These are phyloP conservation scores for Ammodytes dubius DNA, from an alignment of 2,113 vertebrate species.

Conservation along the genomic window DNA sequence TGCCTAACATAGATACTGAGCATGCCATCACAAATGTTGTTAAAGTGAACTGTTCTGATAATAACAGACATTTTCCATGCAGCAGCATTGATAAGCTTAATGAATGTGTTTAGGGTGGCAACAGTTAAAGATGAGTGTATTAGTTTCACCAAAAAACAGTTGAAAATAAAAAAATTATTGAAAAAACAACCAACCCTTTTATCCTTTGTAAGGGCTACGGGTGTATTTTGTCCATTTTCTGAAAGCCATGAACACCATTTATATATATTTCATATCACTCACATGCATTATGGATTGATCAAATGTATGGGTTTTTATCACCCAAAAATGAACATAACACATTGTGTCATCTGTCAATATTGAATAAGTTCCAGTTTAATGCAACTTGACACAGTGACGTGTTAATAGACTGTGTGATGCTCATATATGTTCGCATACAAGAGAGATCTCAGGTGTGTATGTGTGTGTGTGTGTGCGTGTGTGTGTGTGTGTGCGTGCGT, in stretches of 20 bases:
- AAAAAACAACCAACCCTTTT: background rate
- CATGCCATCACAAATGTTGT: background rate
- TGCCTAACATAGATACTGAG: background rate
- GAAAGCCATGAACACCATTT: constrained; percentile 30
- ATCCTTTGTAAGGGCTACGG: background rate
- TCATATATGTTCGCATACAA: background rate
- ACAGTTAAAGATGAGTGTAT: constrained; percentile 13
- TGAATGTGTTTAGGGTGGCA: constrained; percentile 7
- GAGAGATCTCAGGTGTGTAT: constrained; percentile 35
- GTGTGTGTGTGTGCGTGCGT: background rate
- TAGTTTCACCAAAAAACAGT: constrained; percentile 20
- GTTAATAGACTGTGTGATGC: constrained; percentile 51
- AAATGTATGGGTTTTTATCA: background rate
- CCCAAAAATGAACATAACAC: background rate
- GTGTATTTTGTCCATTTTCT: background rate
- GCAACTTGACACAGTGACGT: constrained; percentile 24
- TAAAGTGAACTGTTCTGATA: constrained; percentile 3
- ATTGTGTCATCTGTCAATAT: background rate
- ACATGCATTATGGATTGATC: background rate
- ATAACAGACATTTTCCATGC: background rate
- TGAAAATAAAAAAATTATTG: background rate
- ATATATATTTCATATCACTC: constrained; percentile 3
- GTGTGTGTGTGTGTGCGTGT: constrained; percentile 33
- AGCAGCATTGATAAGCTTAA: constrained; percentile 3
- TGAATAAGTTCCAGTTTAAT: constrained; percentile 6